Evolutionary conservation across 2,888 invertebrate genomes (phyloP), one percentile per base, ranked within the genome.

Genomic region (Sminthurinus aureus): DNA sequence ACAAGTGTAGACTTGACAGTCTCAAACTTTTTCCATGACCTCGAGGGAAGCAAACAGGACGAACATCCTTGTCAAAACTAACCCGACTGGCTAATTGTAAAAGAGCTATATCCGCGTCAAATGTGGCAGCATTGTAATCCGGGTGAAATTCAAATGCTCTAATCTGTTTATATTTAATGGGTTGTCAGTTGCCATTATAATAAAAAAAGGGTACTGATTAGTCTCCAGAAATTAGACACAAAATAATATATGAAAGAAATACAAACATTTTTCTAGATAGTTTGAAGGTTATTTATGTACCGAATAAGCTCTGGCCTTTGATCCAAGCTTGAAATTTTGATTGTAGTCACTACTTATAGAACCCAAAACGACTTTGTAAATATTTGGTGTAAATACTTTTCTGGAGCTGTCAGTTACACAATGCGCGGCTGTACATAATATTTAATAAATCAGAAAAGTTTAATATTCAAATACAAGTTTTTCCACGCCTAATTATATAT

Each of bases 71-170:
- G n/a, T 38, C 51, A n/a, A 51, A 76, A 8, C 15, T n/a, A 11
- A 76, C 22, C 18, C 20, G 38, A 50, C 26, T n/a, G 11, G 51
- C 11, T 76, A 52, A 20, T 51, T 51, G 76, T 18, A 76, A 20
- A 52, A 76, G 0, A 8, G 51, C 76, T 51, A 76, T 50, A 11
- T 76, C 76, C 12, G n/a, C 51, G 6, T 76, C 76, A 38, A 20
- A 76, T n/a, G 22, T 76, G 20, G n/a, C n/a, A 18, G 52, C 15
- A 76, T 76, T 76, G 76, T 52, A 76, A n/a, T 52, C 20, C 15
- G 1, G 50, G 15, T 76, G 76, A 20, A n/a, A 52, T 11, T 51
- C 52, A 12, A 76, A 9, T 38, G 74, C 9, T 38, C 24, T 12
- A 18, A 74, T 18, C 74, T 74, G 50, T 18, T 26, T 15, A 71